These are phyloP conservation scores for Drosophila barbarae DNA, from an alignment of 2,888 invertebrate genomes.

Conservation along the genomic window DNA sequence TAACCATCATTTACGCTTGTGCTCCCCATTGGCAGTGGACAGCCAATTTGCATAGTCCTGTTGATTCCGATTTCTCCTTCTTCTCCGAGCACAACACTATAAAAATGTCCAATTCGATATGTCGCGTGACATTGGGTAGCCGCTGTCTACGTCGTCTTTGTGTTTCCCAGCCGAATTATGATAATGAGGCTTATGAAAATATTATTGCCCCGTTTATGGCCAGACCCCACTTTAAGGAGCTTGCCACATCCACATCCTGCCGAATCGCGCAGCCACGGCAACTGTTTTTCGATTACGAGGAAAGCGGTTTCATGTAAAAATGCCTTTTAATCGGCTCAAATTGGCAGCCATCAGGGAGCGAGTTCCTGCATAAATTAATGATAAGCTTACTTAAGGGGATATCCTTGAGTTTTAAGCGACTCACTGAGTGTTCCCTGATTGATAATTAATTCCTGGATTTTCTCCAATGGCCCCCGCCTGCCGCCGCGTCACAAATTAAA, in stretches of 20 bases:
- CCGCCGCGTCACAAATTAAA: conserved; percentile 21
- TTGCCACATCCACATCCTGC: conserved; percentile 4
- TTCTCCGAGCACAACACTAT: conserved; percentile 11
- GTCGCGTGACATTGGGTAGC: conserved; percentile 22
- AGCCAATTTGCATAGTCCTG: conserved; percentile 49
- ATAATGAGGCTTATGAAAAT: conserved; percentile 36
- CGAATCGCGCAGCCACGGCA: conserved; percentile 10
- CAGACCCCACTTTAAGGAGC: conserved; percentile 4
- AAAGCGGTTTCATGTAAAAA: conserved; percentile 21
- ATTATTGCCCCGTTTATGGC: conserved; percentile 30
- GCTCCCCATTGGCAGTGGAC: conserved; percentile 31
- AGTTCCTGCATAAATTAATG: conserved; percentile 35
- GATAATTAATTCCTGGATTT: conserved; percentile 33
- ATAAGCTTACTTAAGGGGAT: conserved; percentile 26
- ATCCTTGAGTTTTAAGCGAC: conserved; percentile 8
- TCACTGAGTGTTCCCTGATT: conserved; percentile 9
- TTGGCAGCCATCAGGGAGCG: conserved; percentile 20
- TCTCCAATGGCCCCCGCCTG: neutral
- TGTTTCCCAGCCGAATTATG: conserved; percentile 15
- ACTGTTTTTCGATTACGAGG: conserved; percentile 25
- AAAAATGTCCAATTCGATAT: conserved; percentile 20
- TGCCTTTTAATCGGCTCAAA: conserved; percentile 38
- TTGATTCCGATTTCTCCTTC: neutral
- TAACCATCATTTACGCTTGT: conserved; percentile 44
- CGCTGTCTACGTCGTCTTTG: neutral